Evolutionary conservation across 2,113 vertebrate species (phyloP).

Genomic region (Eurypyga helias): DNA sequence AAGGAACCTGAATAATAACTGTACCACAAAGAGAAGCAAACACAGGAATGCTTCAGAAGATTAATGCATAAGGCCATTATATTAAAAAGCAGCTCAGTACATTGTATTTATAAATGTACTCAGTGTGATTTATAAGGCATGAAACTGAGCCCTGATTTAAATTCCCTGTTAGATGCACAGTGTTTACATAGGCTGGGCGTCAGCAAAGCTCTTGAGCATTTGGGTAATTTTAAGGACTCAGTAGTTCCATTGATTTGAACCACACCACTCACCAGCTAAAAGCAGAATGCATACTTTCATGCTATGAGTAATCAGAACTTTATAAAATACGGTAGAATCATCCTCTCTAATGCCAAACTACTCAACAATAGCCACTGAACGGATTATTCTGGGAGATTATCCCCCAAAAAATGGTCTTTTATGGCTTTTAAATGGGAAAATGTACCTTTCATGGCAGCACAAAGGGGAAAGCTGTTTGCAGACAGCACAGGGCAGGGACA

Average conservation of each 20-base stretch:
- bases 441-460: neutral
- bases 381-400: neutral
- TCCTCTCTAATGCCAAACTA: neutral
- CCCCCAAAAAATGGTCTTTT: neutral
- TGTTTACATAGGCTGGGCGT: neutral
- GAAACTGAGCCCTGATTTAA: neutral
- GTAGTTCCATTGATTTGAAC: neutral
- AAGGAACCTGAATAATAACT: conserved; percentile 18
- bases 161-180: neutral
- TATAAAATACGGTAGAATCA: neutral
- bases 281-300: neutral
- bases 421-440: neutral
- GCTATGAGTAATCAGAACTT: neutral
- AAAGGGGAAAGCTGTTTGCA: neutral
- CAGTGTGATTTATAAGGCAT: neutral
- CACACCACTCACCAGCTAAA: neutral
- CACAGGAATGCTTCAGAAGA: neutral
- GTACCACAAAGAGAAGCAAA: neutral
- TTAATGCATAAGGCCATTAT: neutral
- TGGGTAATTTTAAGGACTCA: neutral
- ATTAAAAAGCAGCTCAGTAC: neutral
- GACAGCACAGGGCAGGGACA: neutral
- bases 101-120: neutral
- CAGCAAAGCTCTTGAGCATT: neutral
- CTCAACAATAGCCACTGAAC: neutral